phyloP scores from a whole-genome alignment of 2,888 invertebrate genomes.

The Disparrhopalites patrizii region DNA sequence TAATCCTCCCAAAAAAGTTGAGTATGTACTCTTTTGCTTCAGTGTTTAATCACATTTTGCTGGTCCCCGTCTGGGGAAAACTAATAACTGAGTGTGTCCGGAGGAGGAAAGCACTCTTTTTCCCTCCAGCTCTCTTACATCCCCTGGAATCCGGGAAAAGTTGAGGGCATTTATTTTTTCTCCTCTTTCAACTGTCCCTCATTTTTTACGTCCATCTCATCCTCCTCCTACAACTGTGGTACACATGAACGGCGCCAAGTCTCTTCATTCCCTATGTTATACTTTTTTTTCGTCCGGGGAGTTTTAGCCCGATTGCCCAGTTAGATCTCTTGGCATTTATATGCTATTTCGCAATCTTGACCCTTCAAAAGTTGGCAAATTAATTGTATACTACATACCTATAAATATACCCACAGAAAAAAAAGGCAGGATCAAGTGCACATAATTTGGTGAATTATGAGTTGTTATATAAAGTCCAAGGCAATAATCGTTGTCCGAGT shows the following conservation, averaged over 20 bases:
- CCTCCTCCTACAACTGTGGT: background rate
- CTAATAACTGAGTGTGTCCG: conserved; percentile 26
- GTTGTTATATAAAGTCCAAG: too few species aligned
- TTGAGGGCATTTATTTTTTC: conserved; percentile 20
- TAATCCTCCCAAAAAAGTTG: background rate
- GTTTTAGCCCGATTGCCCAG: background rate
- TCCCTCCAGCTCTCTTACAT: conserved; percentile 12
- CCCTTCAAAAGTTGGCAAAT: too few species aligned
- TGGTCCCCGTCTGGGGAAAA: conserved; percentile 20
- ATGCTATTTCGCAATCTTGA: too few species aligned
- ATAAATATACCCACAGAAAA: too few species aligned
- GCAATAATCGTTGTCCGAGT: too few species aligned
- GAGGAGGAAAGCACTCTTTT: conserved; percentile 18
- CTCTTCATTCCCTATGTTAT: background rate
- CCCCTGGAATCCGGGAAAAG: conserved; percentile 6
- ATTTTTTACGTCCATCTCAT: background rate
- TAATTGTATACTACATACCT: too few species aligned
- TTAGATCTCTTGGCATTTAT: background rate
- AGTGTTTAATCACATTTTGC: conserved; percentile 27
- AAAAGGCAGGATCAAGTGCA: too few species aligned
- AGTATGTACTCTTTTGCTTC: conserved; percentile 5
- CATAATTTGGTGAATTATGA: too few species aligned
- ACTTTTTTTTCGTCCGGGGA: background rate
- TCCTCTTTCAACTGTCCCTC: background rate
- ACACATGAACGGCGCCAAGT: background rate